Conservation (phyloP, 2,888 invertebrate genomes). For the Dicranocentrus wangi region DNA sequence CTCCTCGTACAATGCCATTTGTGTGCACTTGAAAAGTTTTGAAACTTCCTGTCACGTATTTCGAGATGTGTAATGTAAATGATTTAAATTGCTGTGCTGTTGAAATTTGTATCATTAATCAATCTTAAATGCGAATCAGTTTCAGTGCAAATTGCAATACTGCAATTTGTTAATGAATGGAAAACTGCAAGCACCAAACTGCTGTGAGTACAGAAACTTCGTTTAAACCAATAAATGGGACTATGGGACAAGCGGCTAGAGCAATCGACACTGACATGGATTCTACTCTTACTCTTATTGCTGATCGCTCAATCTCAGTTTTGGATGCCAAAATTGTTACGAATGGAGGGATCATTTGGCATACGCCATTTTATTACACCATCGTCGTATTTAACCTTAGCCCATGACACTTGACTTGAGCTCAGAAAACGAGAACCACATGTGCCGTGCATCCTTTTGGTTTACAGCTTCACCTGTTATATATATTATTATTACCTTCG, state of each 20-base stretch:
- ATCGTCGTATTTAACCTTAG: constrained; percentile 39
- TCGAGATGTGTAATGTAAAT: background rate
- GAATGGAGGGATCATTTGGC: background rate
- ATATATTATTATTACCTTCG: background rate
- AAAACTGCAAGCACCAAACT: no score
- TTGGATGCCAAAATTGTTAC: constrained; percentile 9
- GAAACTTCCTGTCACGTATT: constrained; percentile 52
- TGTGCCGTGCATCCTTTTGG: no score
- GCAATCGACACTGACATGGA: constrained; percentile 63
- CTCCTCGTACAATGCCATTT: no score
- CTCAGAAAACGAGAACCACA: no score
- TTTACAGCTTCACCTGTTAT: no score
- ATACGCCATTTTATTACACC: background rate
- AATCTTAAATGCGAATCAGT: no score
- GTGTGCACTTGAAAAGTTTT: constrained; percentile 24
- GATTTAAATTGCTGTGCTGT: no score
- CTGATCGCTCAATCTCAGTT: background rate
- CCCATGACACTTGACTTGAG: constrained; percentile 27
- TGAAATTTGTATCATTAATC: no score
- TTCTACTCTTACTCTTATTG: constrained; percentile 25
- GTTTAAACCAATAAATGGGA: constrained; percentile 55
- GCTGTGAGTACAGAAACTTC: no score
- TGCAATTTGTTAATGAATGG: no score
- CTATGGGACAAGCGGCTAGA: constrained; percentile 41
- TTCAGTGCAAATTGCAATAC: no score